These are phyloP conservation scores for Triops cancriformis DNA, from an alignment of 1,140 invertebrate genomes.

Conservation along the genomic window DNA sequence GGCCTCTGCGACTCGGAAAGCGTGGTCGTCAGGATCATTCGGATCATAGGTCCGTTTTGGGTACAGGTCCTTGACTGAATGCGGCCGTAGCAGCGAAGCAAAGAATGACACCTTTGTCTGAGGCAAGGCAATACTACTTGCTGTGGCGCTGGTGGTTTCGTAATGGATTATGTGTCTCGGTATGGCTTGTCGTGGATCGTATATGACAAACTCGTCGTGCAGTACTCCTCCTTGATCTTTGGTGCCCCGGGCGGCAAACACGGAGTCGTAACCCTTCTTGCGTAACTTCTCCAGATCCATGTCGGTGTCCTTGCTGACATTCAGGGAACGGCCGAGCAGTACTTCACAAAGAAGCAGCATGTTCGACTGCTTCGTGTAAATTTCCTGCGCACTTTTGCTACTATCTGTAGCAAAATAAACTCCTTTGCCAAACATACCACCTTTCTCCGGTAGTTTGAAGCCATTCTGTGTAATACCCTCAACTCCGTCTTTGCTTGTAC, in stretches of 20 bases:
- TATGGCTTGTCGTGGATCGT: conserved; percentile 17
- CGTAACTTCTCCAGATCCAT: conserved; percentile 23
- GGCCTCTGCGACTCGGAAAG: conserved; percentile 10
- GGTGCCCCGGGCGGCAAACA: conserved; percentile 21
- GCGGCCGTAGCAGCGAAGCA: background rate
- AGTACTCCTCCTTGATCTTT: conserved; percentile 21
- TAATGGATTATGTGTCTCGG: conserved; percentile 23
- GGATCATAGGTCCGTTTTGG: too few species aligned
- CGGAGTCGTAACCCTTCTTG: background rate
- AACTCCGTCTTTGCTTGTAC: conserved; percentile 24
- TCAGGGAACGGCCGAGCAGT: background rate
- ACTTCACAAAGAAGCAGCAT: conserved; percentile 26
- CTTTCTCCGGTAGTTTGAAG: conserved; percentile 16
- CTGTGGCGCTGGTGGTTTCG: background rate
- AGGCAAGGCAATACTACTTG: background rate
- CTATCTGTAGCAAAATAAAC: conserved; percentile 26
- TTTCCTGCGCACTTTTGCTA: conserved; percentile 26
- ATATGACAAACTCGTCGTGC: conserved; percentile 23
- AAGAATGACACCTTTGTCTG: background rate
- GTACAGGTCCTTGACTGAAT: background rate
- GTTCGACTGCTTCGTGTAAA: conserved; percentile 25
- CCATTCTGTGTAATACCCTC: conserved; percentile 21
- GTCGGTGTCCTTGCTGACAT: background rate
- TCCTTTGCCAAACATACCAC: conserved; percentile 23
- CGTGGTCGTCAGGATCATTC: background rate